These are phyloP conservation scores for Cranoglanis bouderius DNA, from an alignment of 2,113 vertebrate genomes.

Conservation along the genomic window DNA sequence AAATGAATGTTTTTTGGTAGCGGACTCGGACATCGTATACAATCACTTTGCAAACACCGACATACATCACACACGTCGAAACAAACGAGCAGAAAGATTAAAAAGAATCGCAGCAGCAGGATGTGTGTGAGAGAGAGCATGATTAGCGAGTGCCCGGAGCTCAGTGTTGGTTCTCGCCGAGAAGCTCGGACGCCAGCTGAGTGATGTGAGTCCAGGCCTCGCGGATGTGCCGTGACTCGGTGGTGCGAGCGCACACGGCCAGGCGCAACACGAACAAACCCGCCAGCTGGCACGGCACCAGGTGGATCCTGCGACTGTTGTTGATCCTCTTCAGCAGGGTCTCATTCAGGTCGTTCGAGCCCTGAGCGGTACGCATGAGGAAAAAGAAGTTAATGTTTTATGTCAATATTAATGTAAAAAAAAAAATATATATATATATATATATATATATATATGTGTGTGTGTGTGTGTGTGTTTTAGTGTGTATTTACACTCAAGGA, in stretches of 20 bases:
- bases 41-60: background rate
- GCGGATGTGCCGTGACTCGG: constrained; percentile 79
- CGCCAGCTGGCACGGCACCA: constrained; percentile 85
- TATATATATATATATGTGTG: too few relatives aligned
- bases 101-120: constrained; percentile 10
- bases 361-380: constrained; percentile 63
- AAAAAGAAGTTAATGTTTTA: background rate
- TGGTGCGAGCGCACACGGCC: constrained; percentile 80
- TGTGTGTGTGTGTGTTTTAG: too few relatives aligned
- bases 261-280: constrained; percentile 87
- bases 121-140: background rate
- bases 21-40: background rate
- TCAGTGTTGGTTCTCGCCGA: constrained; percentile 65
- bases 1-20: background rate
- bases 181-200: constrained; percentile 76
- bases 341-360: constrained; percentile 85
- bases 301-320: constrained; percentile 81
- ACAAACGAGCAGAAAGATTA: constrained; percentile 45
- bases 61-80: background rate
- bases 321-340: constrained; percentile 85
- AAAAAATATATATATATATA: too few relatives aligned
- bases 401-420: background rate
- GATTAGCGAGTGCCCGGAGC: background rate
- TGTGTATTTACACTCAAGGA: too few relatives aligned
- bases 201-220: constrained; percentile 86